phyloP scores from a whole-genome alignment of 2,888 invertebrate species.

The Volucella inanis region DNA sequence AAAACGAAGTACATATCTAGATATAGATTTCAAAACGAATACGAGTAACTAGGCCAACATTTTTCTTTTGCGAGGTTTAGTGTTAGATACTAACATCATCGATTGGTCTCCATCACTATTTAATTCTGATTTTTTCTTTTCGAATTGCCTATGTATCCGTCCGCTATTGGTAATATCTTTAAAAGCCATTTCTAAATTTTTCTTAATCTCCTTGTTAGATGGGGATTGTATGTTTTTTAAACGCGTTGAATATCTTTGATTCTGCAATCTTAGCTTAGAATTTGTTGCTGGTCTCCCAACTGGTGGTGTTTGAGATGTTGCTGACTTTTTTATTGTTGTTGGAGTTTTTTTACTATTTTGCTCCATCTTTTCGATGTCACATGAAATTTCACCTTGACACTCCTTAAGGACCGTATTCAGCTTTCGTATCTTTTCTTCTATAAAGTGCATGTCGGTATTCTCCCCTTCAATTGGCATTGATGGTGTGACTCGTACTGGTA shows the following conservation, averaged over 20 bases:
- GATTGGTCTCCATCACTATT: background rate
- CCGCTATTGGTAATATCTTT: conserved; percentile 41
- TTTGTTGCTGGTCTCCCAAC: conserved; percentile 3
- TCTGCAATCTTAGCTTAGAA: background rate
- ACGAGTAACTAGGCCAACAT: conserved; percentile 17
- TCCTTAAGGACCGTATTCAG: conserved; percentile 20
- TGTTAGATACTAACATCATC: background rate
- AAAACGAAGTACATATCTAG: background rate
- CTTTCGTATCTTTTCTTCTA: conserved; percentile 42
- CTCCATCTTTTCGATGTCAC: conserved; percentile 12
- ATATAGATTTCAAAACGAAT: background rate
- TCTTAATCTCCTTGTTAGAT: conserved; percentile 16
- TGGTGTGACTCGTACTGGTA: background rate
- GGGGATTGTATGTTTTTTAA: conserved; percentile 8
- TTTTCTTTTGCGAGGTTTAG: conserved; percentile 23
- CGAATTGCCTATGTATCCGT: background rate
- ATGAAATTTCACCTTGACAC: conserved; percentile 14
- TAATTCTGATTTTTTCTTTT: conserved; percentile 4
- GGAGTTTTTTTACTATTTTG: background rate
- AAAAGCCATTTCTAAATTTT: conserved; percentile 29
- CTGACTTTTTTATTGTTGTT: background rate
- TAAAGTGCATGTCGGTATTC: conserved; percentile 27
- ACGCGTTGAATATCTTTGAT: conserved; percentile 56
- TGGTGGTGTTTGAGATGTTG: background rate
- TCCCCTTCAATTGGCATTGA: conserved; percentile 10